Base-by-base conservation (phyloP, 2,797 vertebrate genomes). In the Rhabdophis nuchalis region DNA sequence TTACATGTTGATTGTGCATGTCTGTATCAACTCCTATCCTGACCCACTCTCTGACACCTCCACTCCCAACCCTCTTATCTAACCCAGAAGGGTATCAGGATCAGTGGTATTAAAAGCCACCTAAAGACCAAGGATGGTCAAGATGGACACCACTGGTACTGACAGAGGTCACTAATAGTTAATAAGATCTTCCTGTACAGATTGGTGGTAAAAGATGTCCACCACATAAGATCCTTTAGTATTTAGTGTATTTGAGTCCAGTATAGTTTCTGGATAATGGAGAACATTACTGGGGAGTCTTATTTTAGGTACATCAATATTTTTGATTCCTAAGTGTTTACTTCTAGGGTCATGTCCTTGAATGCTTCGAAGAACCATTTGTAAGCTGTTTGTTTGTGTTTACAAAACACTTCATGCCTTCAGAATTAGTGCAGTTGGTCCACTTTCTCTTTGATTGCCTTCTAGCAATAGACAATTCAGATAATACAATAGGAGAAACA, bases 401-500 rank as follows among this genome's bases (percentile, higher is more conserved):
- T 32, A 56, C n/a, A 56, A 68, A 89, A 86, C 54, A 12, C 11
- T 58, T 72, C 36, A 41, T 54, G 57, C 85, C n/a, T 87, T 41
- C 16, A 54, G 77, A 87, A 82, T 36, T 32, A 32, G 53, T 58
- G 29, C 16, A 5, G 85, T n/a, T 87, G 92, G 56, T 82, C 7
- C 25, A 53, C 5, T 92, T 88, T 64, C 46, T 56, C 8, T 9
- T 77, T 57, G 56, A 68, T 7, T 89, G 60, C 57, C 68, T 92
- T n/a, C 46, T 61, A 50, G 16, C 68, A 54, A 52, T 36, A 72
- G 14, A 11, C 56, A 18, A 54, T 58, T 92, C 36, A 60, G 53
- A 64, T 57, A 93, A 88, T 82, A 90, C 46, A 85, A 36, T 56
- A 82, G 82, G 92, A 88, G 56, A 86, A 61, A 93, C 88, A 68